A percentile compares a stretch with the other conserved stretches of the same genome.
phyloP scores from a whole-genome alignment of 2,113 vertebrate genomes.

The Neotragus pygmaeus region DNA sequence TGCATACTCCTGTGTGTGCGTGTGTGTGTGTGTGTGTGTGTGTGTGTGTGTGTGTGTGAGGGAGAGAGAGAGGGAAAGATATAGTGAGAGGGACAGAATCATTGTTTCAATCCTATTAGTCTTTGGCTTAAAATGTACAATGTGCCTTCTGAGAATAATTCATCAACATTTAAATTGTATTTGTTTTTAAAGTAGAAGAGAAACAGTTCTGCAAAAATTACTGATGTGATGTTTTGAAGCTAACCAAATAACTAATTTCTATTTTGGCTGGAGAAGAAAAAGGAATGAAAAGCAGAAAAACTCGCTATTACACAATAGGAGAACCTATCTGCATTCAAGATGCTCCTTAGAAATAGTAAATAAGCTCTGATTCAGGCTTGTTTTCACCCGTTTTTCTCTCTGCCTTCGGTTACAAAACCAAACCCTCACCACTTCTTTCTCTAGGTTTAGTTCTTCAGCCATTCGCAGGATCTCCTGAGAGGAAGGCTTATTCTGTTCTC shows the following conservation, averaged over 20 bases:
- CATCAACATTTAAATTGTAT: neutral
- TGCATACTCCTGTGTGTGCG: neutral
- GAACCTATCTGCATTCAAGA: slow-evolving; percentile 84
- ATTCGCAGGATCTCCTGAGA: slow-evolving; percentile 97
- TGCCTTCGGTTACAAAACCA: slow-evolving; percentile 99
- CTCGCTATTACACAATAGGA: neutral
- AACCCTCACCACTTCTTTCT: slow-evolving; percentile 98
- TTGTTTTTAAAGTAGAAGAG: neutral
- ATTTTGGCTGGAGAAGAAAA: neutral
- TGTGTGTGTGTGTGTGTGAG: neutral
- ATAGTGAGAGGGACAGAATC: neutral
- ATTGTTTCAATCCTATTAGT: neutral
- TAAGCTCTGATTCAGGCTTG: slow-evolving; percentile 92
- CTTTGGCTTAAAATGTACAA: neutral
- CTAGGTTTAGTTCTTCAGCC: slow-evolving; percentile 95
- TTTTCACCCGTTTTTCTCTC: slow-evolving; percentile 97
- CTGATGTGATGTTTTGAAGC: neutral
- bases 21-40: neutral
- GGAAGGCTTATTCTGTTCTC: slow-evolving; percentile 96
- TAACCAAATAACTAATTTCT: neutral
- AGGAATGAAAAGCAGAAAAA: neutral
- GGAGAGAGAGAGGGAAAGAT: neutral
- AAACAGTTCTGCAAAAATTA: neutral
- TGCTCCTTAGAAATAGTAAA: slow-evolving; percentile 90
- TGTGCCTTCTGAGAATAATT: neutral